These are phyloP conservation scores for Nycticebus coucang DNA, from an alignment of 2,113 vertebrate genomes.

Conservation along the genomic window DNA sequence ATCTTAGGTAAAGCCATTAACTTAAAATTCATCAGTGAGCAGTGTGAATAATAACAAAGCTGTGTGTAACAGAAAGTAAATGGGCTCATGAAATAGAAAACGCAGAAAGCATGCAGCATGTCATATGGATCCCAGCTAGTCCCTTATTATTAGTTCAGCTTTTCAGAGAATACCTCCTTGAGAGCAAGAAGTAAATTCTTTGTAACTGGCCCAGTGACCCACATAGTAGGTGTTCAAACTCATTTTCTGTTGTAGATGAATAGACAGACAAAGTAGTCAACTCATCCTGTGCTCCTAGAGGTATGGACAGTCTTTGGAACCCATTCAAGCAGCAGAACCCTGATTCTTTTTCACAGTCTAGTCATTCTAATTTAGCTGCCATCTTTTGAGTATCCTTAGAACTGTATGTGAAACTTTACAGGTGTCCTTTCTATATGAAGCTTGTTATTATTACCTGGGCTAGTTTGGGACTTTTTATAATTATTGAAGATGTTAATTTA, in stretches of 20 bases:
- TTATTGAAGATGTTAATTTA: constrained; percentile 47
- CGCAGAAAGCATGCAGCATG: not conserved
- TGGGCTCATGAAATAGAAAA: not conserved
- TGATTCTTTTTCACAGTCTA: not conserved
- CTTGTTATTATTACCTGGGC: not conserved
- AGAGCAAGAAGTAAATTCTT: constrained; percentile 1
- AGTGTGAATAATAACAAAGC: not conserved
- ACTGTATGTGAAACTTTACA: not conserved
- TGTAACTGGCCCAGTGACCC: not conserved
- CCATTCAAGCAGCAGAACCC: not conserved
- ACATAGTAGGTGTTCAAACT: not conserved
- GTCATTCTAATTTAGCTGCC: not conserved
- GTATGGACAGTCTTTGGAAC: not conserved
- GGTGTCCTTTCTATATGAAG: not conserved
- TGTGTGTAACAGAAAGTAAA: not conserved
- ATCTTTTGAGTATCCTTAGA: not conserved
- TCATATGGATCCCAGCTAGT: not conserved
- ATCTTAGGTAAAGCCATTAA: not conserved
- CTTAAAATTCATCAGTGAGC: constrained; percentile 1
- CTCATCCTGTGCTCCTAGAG: not conserved
- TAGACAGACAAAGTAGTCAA: not conserved
- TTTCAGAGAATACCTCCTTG: not conserved
- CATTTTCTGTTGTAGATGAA: not conserved
- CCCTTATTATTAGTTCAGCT: not conserved
- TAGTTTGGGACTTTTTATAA: not conserved